phyloP scores from a whole-genome alignment of 1,140 invertebrate species.

The Scaptomyza graminum region DNA sequence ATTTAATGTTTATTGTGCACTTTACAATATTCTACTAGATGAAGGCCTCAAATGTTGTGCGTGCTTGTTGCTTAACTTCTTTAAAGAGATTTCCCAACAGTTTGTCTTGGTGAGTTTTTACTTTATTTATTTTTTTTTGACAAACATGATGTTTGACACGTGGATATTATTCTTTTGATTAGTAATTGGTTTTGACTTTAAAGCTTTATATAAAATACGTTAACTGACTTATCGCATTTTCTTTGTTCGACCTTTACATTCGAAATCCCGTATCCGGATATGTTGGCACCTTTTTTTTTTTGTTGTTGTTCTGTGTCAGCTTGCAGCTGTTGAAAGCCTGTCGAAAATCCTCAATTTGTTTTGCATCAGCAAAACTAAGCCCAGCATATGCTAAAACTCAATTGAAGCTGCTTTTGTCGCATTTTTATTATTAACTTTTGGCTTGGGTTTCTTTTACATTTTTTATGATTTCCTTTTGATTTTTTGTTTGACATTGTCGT shows the following conservation, averaged over 20 bases:
- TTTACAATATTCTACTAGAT: not conserved
- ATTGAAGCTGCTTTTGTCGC: slow-evolving; percentile 35
- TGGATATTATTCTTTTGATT: too few relatives aligned
- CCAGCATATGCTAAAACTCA: slow-evolving; percentile 13
- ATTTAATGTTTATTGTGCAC: slow-evolving; percentile 22
- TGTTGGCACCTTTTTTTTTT: slow-evolving; percentile 10
- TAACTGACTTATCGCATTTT: not conserved
- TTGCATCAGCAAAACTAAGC: slow-evolving; percentile 28
- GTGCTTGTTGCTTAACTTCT: not conserved
- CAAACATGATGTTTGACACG: too few relatives aligned
- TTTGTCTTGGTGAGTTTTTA: too few relatives aligned
- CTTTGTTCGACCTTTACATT: not conserved
- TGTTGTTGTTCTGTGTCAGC: not conserved
- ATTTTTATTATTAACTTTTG: slow-evolving; percentile 30
- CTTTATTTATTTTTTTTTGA: too few relatives aligned
- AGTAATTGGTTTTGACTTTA: too few relatives aligned
- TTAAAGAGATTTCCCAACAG: too few relatives aligned
- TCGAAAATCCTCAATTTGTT: slow-evolving; percentile 9
- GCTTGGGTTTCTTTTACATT: too few relatives aligned
- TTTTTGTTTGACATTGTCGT: slow-evolving; percentile 1
- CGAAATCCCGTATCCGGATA: not conserved
- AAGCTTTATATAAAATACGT: not conserved
- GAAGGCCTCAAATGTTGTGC: not conserved
- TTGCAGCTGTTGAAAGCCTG: slow-evolving; percentile 11
- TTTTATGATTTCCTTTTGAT: slow-evolving; percentile 19